A percentile compares a stretch with the other conserved stretches of the same genome.
These are phyloP conservation scores for Caenorhabditis sp. DNA, from an alignment of 2,888 invertebrate species.

Conservation along the genomic window DNA sequence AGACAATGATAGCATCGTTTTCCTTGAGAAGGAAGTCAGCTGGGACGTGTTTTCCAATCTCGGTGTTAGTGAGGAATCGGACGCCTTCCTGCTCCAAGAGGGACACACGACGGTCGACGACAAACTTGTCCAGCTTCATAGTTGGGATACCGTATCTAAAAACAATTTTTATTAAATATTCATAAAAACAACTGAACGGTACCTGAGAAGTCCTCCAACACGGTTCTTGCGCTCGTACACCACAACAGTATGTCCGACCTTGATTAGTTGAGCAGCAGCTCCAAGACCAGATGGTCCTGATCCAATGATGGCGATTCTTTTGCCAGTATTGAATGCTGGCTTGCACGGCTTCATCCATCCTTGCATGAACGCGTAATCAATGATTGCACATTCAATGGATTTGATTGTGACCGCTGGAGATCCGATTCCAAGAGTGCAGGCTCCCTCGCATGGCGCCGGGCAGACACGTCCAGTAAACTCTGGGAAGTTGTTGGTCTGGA, in stretches of 20 bases:
- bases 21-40: constrained; percentile 86
- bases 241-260: constrained; percentile 95
- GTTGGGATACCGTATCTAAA: constrained; percentile 94
- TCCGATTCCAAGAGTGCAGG: constrained; percentile 96
- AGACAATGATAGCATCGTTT: constrained; percentile 92
- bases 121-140: constrained; percentile 94
- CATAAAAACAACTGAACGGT: too few species aligned
- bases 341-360: constrained; percentile 90
- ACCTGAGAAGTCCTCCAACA: constrained; percentile 93
- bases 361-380: constrained; percentile 97
- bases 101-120: constrained; percentile 91
- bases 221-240: constrained; percentile 98
- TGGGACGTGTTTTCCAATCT: constrained; percentile 94
- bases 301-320: constrained; percentile 92
- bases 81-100: constrained; percentile 94
- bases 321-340: constrained; percentile 89
- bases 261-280: constrained; percentile 97
- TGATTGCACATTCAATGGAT: constrained; percentile 98
- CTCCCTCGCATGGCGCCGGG: constrained; percentile 97
- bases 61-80: constrained; percentile 91
- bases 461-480: constrained; percentile 88
- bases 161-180: neutral
- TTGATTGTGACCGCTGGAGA: constrained; percentile 98
- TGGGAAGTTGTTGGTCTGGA: constrained; percentile 99
- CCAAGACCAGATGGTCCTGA: constrained; percentile 91